Conservation (phyloP, 2,113 vertebrate genomes). For the Mormyrus iriodes region DNA sequence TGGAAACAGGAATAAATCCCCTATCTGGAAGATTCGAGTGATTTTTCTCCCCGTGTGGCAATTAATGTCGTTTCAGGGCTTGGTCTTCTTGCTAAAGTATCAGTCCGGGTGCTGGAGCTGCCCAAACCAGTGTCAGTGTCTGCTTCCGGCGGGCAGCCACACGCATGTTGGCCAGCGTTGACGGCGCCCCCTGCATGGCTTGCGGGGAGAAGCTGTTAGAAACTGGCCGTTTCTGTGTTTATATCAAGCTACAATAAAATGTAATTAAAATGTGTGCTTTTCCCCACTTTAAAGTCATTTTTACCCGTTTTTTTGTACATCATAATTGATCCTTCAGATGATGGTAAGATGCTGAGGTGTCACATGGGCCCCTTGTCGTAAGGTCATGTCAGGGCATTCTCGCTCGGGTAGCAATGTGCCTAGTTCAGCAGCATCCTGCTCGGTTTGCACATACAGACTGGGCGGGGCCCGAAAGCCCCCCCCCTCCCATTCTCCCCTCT, state of each 20-base stretch:
- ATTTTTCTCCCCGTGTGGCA: slow-evolving; percentile 58
- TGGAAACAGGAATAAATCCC: slow-evolving; percentile 63
- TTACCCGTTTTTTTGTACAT: neutral
- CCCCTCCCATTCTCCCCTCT: neutral
- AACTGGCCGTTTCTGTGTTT: neutral
- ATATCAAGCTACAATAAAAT: neutral
- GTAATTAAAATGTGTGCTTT: neutral
- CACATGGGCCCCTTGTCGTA: neutral
- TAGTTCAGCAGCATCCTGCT: neutral
- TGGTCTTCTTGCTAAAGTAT: slow-evolving; percentile 55
- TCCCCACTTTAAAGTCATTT: neutral
- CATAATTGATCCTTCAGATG: neutral
- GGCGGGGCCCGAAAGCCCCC: neutral
- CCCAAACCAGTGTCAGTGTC: slow-evolving; percentile 34
- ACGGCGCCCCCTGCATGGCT: neutral
- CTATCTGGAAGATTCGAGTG: slow-evolving; percentile 59
- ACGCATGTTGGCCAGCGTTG: neutral
- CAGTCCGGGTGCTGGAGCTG: slow-evolving; percentile 54
- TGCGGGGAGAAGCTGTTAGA: neutral
- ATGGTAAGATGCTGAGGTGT: neutral
- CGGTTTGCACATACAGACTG: neutral
- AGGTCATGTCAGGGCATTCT: neutral
- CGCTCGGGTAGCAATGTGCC: neutral
- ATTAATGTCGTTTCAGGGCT: slow-evolving; percentile 66
- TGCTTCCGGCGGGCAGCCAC: slow-evolving; percentile 40